Percentiles rank a stretch among this genome's conserved stretches.
phyloP scores from a whole-genome alignment of 2,113 vertebrate genomes.

The Pseudopipra pipra region DNA sequence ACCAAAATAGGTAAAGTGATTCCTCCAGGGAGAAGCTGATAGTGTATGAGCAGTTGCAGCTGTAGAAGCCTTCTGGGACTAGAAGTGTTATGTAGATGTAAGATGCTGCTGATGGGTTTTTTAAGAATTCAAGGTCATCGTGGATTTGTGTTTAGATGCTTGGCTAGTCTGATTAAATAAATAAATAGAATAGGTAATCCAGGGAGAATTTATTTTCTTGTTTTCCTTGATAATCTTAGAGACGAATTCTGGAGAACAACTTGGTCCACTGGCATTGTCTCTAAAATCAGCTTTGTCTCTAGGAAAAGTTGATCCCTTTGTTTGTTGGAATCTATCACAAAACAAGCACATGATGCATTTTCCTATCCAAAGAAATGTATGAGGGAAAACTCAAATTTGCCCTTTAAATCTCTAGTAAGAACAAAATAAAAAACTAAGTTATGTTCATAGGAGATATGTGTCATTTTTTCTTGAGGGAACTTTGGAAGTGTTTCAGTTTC shows the following conservation, averaged over 20 bases:
- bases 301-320: neutral
- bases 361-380: neutral
- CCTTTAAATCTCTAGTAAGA: slow-evolving; percentile 13
- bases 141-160: neutral
- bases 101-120: neutral
- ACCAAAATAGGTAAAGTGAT: neutral
- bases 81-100: neutral
- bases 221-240: neutral
- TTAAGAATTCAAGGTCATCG: neutral
- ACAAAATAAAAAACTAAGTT: neutral
- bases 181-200: neutral
- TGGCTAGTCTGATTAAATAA: neutral
- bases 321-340: neutral
- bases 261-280: neutral
- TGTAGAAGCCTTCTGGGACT: neutral
- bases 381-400: slow-evolving; percentile 7
- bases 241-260: neutral
- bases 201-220: neutral
- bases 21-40: neutral
- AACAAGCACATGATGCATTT: neutral
- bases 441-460: neutral
- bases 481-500: neutral
- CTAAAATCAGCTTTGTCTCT: neutral
- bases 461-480: neutral
- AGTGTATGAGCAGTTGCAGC: neutral